phyloP scores from a whole-genome alignment of 23 tunicate genomes.

The Diplosoma virens region DNA sequence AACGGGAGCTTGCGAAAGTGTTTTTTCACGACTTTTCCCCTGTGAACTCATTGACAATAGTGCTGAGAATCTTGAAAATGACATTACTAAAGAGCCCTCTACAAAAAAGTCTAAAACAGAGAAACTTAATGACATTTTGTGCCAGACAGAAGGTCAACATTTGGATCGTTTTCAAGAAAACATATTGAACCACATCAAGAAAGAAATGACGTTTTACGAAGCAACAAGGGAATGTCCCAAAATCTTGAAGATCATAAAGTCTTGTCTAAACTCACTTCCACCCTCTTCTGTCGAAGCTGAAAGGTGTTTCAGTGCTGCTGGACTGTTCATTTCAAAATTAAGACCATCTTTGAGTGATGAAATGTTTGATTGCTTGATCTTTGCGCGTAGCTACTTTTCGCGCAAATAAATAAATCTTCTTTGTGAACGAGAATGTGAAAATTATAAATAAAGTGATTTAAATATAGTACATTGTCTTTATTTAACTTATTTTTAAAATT shows the following conservation, averaged over 20 bases:
- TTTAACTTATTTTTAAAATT: no score
- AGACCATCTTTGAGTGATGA: not conserved
- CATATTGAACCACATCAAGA: constrained; percentile 1
- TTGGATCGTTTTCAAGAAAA: constrained; percentile 3
- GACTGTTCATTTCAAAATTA: constrained; percentile 11
- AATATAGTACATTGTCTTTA: no score
- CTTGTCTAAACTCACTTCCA: constrained; percentile 9
- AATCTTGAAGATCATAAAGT: not conserved
- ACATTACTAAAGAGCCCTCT: constrained; percentile 10
- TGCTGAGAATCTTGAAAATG: constrained; percentile 16
- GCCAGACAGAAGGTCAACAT: not conserved
- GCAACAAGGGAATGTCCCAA: constrained; percentile 8
- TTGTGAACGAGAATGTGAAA: not conserved
- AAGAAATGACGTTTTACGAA: no score
- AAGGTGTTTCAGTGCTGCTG: constrained; percentile 29
- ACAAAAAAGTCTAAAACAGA: constrained; percentile 3
- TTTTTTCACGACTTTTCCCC: no score
- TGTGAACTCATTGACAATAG: no score
- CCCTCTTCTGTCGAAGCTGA: constrained; percentile 1
- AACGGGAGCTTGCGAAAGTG: no score
- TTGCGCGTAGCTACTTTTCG: constrained; percentile 10
- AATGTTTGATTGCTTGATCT: not conserved
- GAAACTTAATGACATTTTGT: constrained; percentile 4
- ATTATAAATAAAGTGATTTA: no score
- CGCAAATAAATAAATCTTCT: constrained; percentile 2